A percentile compares a stretch with the other conserved stretches of the same genome.
Evolutionary conservation across 2,113 vertebrate species (phyloP).

Genomic region (Bufo bufo): DNA sequence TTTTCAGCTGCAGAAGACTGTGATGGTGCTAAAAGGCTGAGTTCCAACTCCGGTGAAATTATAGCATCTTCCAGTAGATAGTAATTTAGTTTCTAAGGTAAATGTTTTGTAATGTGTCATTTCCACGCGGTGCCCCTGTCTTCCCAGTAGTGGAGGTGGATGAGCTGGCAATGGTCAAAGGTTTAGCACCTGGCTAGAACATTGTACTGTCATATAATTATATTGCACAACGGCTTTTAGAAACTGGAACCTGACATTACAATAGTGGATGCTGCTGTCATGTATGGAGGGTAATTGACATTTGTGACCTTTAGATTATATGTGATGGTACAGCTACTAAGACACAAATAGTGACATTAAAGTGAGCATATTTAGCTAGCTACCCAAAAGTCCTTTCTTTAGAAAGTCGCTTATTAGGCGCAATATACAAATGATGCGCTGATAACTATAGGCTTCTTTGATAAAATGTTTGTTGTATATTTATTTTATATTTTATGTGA

Average conservation of each 20-base stretch:
- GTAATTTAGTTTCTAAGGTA: slow-evolving; percentile 39
- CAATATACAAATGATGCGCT: neutral
- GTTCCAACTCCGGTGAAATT: slow-evolving; percentile 27
- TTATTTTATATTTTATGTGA: too few relatives aligned
- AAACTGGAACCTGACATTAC: slow-evolving; percentile 18
- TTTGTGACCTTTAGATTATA: slow-evolving; percentile 16
- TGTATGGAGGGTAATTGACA: neutral
- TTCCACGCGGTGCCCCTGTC: neutral
- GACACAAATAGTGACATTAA: neutral
- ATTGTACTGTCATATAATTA: slow-evolving; percentile 24
- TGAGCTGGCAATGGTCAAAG: slow-evolving; percentile 27
- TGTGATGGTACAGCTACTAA: neutral
- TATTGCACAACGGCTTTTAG: neutral
- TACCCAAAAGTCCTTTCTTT: neutral
- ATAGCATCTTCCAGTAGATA: slow-evolving; percentile 34
- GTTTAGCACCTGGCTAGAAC: slow-evolving; percentile 26
- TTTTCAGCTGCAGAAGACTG: slow-evolving; percentile 33
- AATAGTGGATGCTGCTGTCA: slow-evolving; percentile 6
- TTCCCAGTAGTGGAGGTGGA: slow-evolving; percentile 19
- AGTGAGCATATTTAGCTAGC: neutral
- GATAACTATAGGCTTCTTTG: too few relatives aligned
- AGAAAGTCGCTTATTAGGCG: neutral
- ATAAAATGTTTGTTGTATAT: too few relatives aligned
- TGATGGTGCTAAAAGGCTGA: slow-evolving; percentile 17
- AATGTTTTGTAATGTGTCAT: slow-evolving; percentile 46